Conservation (phyloP, 2,888 invertebrate species). For the Chymomyza amoena region DNA sequence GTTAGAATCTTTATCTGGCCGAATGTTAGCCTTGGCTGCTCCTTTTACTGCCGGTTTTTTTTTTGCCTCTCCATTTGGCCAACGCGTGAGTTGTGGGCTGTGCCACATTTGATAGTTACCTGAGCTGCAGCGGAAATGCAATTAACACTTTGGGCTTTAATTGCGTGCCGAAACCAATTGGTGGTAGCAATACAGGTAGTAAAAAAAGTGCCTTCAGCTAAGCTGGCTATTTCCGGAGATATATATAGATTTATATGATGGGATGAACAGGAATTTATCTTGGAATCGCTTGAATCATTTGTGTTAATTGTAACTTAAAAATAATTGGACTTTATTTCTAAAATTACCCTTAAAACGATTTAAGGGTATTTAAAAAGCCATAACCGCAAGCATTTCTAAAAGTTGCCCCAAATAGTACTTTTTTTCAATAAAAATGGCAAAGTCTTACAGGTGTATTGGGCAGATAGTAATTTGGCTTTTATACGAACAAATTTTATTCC, state of each 20-base stretch:
- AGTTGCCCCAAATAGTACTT: no score
- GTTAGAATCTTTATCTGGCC: slow-evolving; percentile 29
- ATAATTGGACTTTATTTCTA: slow-evolving; percentile 23
- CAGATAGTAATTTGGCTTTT: no score
- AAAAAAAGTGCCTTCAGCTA: neutral
- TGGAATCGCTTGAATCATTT: slow-evolving; percentile 49
- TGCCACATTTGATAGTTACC: neutral
- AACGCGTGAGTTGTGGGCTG: slow-evolving; percentile 69
- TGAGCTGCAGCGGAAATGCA: slow-evolving; percentile 59
- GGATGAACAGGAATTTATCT: neutral
- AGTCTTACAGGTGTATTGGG: no score
- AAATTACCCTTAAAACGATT: neutral
- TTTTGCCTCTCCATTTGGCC: slow-evolving; percentile 50
- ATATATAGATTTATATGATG: no score
- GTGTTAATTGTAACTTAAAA: slow-evolving; percentile 52
- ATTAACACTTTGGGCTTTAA: slow-evolving; percentile 71
- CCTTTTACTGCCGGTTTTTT: slow-evolving; percentile 9
- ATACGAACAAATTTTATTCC: no score
- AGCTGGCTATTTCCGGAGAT: neutral
- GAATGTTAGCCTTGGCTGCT: slow-evolving; percentile 20
- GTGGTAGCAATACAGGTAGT: neutral
- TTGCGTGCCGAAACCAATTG: slow-evolving; percentile 71
- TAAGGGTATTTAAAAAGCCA: neutral
- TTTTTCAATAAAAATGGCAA: no score
- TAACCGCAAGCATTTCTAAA: neutral